These are phyloP conservation scores for Melitaea cinxia DNA, from an alignment of 1,140 invertebrate genomes.

Conservation along the genomic window DNA sequence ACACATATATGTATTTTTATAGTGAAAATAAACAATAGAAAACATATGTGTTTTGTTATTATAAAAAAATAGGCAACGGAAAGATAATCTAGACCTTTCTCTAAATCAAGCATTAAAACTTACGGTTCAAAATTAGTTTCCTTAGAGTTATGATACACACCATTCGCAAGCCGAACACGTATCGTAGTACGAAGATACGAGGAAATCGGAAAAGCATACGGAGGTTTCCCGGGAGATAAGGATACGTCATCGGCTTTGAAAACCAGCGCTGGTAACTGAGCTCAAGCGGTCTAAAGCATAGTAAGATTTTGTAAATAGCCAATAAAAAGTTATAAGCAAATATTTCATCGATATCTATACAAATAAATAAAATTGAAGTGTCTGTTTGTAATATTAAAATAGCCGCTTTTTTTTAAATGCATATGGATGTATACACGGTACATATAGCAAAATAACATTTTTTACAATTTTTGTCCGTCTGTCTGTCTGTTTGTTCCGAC, in stretches of 20 bases:
- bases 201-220: constrained; percentile 36
- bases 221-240: constrained; percentile 26
- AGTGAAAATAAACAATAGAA: too few relatives aligned
- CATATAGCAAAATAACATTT: too few relatives aligned
- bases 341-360: too few relatives aligned
- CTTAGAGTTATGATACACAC: constrained; percentile 10
- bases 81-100: neutral
- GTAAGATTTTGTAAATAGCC: neutral
- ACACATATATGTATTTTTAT: too few relatives aligned
- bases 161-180: constrained; percentile 29
- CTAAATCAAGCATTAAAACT: constrained; percentile 17
- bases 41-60: neutral
- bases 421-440: too few relatives aligned
- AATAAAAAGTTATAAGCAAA: too few relatives aligned
- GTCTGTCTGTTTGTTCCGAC: too few relatives aligned
- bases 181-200: constrained; percentile 20
- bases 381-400: too few relatives aligned
- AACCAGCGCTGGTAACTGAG: constrained; percentile 12
- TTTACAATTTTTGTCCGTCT: too few relatives aligned
- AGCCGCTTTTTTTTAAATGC: too few relatives aligned
- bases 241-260: constrained; percentile 27
- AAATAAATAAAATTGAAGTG: too few relatives aligned
- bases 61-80: neutral
- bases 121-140: constrained; percentile 8
- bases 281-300: constrained; percentile 1